Evolutionary conservation across 1,140 invertebrate species (phyloP).

Genomic region (Scaptomyza montana): DNA sequence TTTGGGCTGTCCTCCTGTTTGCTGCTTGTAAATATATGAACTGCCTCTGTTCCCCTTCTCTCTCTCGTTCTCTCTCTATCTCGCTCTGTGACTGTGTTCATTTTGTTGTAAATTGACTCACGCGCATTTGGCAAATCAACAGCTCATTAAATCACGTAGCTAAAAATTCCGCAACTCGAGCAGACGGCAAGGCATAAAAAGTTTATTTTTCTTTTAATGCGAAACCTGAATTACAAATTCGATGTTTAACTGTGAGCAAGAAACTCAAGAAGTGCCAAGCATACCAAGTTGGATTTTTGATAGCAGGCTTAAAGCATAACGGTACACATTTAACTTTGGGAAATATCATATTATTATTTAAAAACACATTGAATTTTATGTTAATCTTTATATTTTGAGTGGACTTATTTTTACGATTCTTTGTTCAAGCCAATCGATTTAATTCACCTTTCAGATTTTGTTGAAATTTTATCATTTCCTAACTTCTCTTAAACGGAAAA

Average conservation of each 20-base stretch:
- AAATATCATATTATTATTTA: too few species aligned
- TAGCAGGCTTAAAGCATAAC: too few species aligned
- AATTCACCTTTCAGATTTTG: too few species aligned
- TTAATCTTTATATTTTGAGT: too few species aligned
- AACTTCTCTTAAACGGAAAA: too few species aligned
- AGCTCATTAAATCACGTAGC: slow-evolving; percentile 69
- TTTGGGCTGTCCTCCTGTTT: slow-evolving; percentile 28
- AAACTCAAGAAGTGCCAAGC: not conserved
- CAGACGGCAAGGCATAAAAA: slow-evolving; percentile 4
- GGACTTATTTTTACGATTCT: too few species aligned
- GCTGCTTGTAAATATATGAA: slow-evolving; percentile 53
- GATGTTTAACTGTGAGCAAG: not conserved
- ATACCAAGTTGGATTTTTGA: not conserved
- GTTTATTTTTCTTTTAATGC: not conserved
- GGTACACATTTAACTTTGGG: too few species aligned
- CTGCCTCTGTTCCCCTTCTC: slow-evolving; percentile 3
- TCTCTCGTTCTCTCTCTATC: not conserved
- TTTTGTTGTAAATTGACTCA: slow-evolving; percentile 39
- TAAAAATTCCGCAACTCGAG: slow-evolving; percentile 7
- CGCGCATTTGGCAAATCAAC: slow-evolving; percentile 64
- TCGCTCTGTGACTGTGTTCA: not conserved
- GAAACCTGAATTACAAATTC: slow-evolving; percentile 29
- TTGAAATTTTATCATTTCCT: too few species aligned
- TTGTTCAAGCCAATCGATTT: too few species aligned
- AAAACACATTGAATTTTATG: too few species aligned